Evolutionary conservation across 2,113 vertebrate genomes (phyloP), one percentile per base, ranked within the genome.

Genomic region (Triplophysa dalaica): DNA sequence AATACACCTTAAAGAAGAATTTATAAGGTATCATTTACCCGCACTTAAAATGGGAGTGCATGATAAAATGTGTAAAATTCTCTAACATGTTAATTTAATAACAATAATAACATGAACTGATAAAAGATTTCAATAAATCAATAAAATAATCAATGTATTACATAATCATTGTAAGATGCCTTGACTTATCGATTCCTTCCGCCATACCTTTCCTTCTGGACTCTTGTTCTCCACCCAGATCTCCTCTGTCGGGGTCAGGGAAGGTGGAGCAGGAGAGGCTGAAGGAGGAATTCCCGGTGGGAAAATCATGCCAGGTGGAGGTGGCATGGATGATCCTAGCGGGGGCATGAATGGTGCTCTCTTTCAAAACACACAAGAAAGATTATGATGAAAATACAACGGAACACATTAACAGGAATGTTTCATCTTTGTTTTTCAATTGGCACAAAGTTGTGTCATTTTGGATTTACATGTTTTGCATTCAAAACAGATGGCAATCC

Each of bases 141-240:
- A 7, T 38, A 5, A 38, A 6, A 38, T 38, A 38, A 38, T 8
- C 33, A 38, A 38, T 38, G 33, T 38, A 38, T 38, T 38, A 38
- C 33, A 38, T 38, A 38, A 38, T 38, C 33, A 38, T 38, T 38
- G 33, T 38, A 7, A 38, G 33, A 7, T 38, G 33, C 45, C 1
- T 52, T 52, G 17, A 70, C 19, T 26, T 4, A 70, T 21, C 26
- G 10, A 26, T 7, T 8, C 14, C 5, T 60, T 43, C 6, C 22
- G n/a, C 13, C 24, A 64, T 85, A 96, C 95, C 94, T 96, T 96
- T 83, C 95, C 95, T 24, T 96, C 95, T 0, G 94, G 93, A 82
- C 95, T 95, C 87, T 95, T 96, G 87, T 96, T 96, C 90, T 96
- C 95, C 21, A 96, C 95, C 95, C 95, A 96, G 77, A 96, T 95